Percentiles rank a stretch among this genome's conserved stretches.
These are phyloP conservation scores for Drosophila anomalipes DNA, from an alignment of 2,888 invertebrate genomes.

Conservation along the genomic window DNA sequence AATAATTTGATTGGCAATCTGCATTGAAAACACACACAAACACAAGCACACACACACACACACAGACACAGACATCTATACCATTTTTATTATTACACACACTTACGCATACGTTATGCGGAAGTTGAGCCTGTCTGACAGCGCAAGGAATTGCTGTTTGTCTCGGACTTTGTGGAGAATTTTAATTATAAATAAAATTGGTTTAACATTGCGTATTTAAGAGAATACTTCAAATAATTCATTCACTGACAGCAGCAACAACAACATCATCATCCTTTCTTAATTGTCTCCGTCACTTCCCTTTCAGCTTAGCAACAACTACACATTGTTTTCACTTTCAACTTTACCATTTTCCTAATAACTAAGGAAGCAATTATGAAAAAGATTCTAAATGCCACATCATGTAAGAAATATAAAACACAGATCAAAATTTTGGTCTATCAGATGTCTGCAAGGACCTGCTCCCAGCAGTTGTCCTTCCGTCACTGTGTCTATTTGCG, in stretches of 20 bases:
- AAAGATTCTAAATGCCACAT: not conserved
- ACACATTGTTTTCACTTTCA: not conserved
- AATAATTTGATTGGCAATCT: slow-evolving; percentile 78
- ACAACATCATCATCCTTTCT: not conserved
- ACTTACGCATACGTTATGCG: not conserved
- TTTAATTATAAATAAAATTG: not conserved
- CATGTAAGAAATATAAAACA: not conserved
- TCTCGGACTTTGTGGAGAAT: slow-evolving; percentile 6
- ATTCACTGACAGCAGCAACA: not conserved
- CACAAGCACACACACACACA: slow-evolving; percentile 6
- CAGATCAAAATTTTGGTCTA: not conserved
- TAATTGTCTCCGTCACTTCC: not conserved
- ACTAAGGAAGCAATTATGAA: not conserved
- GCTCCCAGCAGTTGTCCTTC: not conserved
- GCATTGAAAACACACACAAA: slow-evolving; percentile 33
- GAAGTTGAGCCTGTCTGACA: not conserved
- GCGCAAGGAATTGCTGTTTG: not conserved
- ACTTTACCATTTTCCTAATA: not conserved
- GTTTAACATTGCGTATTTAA: not conserved
- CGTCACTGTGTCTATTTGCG: not conserved
- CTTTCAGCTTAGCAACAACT: not conserved
- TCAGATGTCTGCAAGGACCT: not conserved
- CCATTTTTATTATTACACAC: not conserved
- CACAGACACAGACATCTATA: not conserved
- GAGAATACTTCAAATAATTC: not conserved